Percentiles rank a stretch among this genome's conserved stretches.
Conservation (phyloP, 2,888 invertebrate species). For the Lomographa bimaculata region DNA sequence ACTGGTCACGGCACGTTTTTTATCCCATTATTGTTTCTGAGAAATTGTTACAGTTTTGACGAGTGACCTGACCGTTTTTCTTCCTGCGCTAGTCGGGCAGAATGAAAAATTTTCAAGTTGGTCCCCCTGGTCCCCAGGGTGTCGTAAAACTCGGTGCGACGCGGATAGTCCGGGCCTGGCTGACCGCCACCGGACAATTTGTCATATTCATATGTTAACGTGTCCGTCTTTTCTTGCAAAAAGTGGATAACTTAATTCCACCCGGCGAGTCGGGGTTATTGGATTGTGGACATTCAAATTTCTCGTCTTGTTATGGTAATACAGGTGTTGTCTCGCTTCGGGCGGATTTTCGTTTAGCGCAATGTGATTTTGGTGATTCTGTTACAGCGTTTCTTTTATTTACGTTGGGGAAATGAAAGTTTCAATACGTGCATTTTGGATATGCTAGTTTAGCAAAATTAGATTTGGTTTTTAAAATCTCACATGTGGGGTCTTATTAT, state of each 20-base stretch:
- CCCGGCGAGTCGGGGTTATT: constrained; percentile 65
- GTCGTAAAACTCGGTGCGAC: constrained; percentile 79
- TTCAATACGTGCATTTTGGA: constrained; percentile 5
- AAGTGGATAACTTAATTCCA: constrained; percentile 82
- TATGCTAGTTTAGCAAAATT: constrained; percentile 9
- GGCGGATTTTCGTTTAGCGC: constrained; percentile 44
- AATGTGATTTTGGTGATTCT: constrained; percentile 34
- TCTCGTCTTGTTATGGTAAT: constrained; percentile 82
- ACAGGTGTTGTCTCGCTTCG: constrained; percentile 74
- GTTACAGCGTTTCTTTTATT: constrained; percentile 17
- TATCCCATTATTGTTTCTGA: constrained; percentile 82
- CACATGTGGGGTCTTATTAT: no score
- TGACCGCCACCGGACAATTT: constrained; percentile 79
- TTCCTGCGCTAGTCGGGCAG: constrained; percentile 66
- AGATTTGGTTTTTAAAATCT: constrained; percentile 6
- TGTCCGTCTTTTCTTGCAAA: constrained; percentile 82
- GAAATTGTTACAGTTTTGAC: constrained; percentile 83
- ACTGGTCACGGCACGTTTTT: constrained; percentile 67
- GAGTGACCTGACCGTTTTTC: constrained; percentile 81
- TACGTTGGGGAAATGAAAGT: neutral
- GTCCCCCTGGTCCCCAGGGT: constrained; percentile 75
- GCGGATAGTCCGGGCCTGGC: constrained; percentile 55
- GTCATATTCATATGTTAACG: constrained; percentile 85
- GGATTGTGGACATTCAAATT: constrained; percentile 82
- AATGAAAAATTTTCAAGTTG: constrained; percentile 84